Percentiles rank a stretch among this genome's conserved stretches.
Conservation (phyloP, 2,888 invertebrate species). For the Chamaedrilus cognettii region DNA sequence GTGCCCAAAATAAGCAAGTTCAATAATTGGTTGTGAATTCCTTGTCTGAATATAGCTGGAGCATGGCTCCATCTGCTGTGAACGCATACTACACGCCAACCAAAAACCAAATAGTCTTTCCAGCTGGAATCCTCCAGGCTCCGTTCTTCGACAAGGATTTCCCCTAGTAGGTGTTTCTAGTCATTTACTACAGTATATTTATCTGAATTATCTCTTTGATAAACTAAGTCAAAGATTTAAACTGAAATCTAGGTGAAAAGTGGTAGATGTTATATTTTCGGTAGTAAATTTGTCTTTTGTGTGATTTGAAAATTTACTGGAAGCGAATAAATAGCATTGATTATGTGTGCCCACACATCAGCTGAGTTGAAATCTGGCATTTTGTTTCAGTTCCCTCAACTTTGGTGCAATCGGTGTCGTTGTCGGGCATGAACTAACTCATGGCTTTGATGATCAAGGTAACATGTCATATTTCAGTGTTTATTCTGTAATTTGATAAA, state of each 20-base stretch:
- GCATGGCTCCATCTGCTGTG: constrained; percentile 65
- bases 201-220: too few species aligned
- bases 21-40: too few species aligned
- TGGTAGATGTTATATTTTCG: neutral
- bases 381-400: constrained; percentile 73
- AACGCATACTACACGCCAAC: constrained; percentile 93
- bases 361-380: neutral
- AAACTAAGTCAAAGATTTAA: too few species aligned
- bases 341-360: neutral
- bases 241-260: too few species aligned
- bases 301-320: neutral
- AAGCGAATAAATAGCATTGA: neutral
- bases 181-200: too few species aligned
- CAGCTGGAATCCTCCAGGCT: constrained; percentile 58
- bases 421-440: constrained; percentile 95
- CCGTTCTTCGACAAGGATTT: constrained; percentile 71
- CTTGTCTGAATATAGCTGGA: constrained; percentile 53
- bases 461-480: too few species aligned
- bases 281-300: neutral
- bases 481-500: too few species aligned
- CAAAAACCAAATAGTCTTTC: constrained; percentile 77
- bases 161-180: constrained; percentile 72
- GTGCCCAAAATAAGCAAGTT: too few species aligned
- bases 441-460: constrained; percentile 85
- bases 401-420: constrained; percentile 98